Evolutionary conservation across 2,797 vertebrate genomes (phyloP), one percentile per base, ranked within the genome.

Genomic region (Acanthis flammea): DNA sequence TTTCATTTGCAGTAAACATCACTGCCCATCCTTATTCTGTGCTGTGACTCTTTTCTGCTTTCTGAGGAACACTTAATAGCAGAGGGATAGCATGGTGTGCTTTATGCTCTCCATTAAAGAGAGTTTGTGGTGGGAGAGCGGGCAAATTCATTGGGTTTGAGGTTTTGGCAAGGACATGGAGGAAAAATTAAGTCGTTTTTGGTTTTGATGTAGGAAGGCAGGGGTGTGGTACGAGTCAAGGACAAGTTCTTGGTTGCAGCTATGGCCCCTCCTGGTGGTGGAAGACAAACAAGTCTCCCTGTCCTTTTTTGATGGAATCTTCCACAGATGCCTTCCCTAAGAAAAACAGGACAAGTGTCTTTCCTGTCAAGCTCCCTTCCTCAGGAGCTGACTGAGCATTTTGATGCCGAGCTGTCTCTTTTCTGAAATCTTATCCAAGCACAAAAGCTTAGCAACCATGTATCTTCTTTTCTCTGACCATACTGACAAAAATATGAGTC

Each of bases 211-310:
- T 67, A 93, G 92, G 96, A 97, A 88, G 87, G 92, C 72, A 92
- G 88, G 39, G 72, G 58, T 86, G 71, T 94, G 94, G 93, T 92
- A 33, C 54, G 65, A 87, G 88, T 94, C 96, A 97, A 98, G 95
- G 97, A 97, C 94, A 91, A 48, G 45, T 84, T 72, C 47, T 92
- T 97, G 90, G 93, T 98, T 96, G 97, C 97, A 95, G 97, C 98
- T 95, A 98, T 37, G 97, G 96, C 97, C 92, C 97, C 98, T 96
- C 98, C 98, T 98, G 95, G 97, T 98, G 98, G 98, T 88, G 71
- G 97, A 97, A 96, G 91, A 63, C 42, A 73, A n/a, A 71, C 51
- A 92, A 76, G 4, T 81, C 86, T 94, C 78, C 53, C 33, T 51
- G 74, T n/a, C 31, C 1, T 31, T 66, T 91, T 86, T 88, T 55